These are phyloP conservation scores for Anolis carolinensis DNA, from an alignment of 2,113 vertebrate species.

Conservation along the genomic window DNA sequence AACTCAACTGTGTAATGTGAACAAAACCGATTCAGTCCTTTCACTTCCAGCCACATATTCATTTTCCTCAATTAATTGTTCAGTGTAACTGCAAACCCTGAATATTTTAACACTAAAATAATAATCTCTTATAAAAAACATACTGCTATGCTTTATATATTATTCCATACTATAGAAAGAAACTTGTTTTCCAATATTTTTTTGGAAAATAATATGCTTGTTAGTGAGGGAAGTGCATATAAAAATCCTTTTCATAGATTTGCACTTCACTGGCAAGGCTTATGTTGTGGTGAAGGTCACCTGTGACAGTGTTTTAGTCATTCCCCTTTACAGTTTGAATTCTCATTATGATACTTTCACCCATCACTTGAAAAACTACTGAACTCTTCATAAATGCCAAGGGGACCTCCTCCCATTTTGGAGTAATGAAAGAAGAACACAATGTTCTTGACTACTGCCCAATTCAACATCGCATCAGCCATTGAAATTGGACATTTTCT, in stretches of 20 bases:
- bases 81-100: not conserved
- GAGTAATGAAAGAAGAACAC: constrained; percentile 15
- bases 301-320: not conserved
- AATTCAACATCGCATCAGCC: constrained; percentile 63
- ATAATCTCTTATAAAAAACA: not conserved
- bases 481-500: constrained; percentile 48
- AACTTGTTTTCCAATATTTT: not conserved
- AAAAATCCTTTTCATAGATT: constrained; percentile 32
- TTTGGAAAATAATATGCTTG: not conserved
- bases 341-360: constrained; percentile 4
- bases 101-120: not conserved
- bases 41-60: not conserved
- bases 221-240: constrained; percentile 26
- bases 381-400: constrained; percentile 20
- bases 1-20: too few species aligned
- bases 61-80: not conserved
- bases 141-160: not conserved
- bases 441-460: constrained; percentile 10
- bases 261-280: not conserved
- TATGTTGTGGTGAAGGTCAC: constrained; percentile 34
- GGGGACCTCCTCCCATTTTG: not conserved
- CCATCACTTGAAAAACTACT: constrained; percentile 7
- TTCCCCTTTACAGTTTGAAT: not conserved
- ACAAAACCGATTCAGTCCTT: too few species aligned
- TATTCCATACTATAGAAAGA: constrained; percentile 25